Evolutionary conservation across 2,888 invertebrate species (phyloP).

Genomic region (Pollenia amentaria): DNA sequence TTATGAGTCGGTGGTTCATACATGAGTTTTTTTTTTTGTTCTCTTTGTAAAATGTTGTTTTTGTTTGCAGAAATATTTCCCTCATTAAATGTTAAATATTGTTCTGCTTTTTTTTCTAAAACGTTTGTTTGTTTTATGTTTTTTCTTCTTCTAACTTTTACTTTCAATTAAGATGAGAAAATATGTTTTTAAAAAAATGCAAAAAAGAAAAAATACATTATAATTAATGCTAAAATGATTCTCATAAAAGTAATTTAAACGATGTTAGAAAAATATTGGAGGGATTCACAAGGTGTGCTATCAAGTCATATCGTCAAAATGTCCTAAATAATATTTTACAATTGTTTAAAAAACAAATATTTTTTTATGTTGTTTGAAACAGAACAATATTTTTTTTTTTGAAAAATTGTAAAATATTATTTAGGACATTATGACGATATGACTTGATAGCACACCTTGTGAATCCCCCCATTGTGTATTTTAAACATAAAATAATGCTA

Average conservation of each 20-base stretch:
- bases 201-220: slow-evolving; percentile 13
- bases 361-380: too few relatives aligned
- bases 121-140: neutral
- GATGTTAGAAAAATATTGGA: slow-evolving; percentile 26
- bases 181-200: neutral
- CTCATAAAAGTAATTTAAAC: slow-evolving; percentile 21
- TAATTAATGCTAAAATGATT: slow-evolving; percentile 33
- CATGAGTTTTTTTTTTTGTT: slow-evolving; percentile 18
- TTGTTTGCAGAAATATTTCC: slow-evolving; percentile 27
- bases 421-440: too few relatives aligned
- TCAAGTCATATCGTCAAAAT: too few relatives aligned
- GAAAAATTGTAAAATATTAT: too few relatives aligned
- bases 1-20: neutral
- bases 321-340: too few relatives aligned
- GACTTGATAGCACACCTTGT: too few relatives aligned
- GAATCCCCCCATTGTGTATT: too few relatives aligned
- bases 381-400: too few relatives aligned
- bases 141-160: slow-evolving; percentile 46
- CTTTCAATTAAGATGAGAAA: slow-evolving; percentile 30
- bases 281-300: too few relatives aligned
- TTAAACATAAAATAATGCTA: neutral
- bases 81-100: slow-evolving; percentile 69
- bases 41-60: slow-evolving; percentile 13
- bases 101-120: slow-evolving; percentile 62
- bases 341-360: too few relatives aligned